Percentiles rank a stretch among this genome's conserved stretches.
phyloP scores from a whole-genome alignment of 1,140 invertebrate genomes.

The Lasioglossum baleicum region DNA sequence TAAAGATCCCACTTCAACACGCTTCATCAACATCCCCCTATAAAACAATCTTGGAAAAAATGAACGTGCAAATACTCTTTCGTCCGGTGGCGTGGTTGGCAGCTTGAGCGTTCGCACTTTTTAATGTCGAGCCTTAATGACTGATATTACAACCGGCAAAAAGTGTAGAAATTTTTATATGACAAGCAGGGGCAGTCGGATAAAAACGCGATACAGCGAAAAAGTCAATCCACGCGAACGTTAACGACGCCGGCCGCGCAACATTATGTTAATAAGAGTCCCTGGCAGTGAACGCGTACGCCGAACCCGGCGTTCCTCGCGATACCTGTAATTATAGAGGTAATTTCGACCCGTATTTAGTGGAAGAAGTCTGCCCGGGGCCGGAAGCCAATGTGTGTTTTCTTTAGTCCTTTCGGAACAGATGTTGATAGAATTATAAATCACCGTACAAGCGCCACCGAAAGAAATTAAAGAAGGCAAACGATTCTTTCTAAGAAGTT shows the following conservation, averaged over 20 bases:
- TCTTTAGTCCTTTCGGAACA: slow-evolving; percentile 9
- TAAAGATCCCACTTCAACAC: too few relatives aligned
- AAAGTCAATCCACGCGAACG: background rate
- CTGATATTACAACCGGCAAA: background rate
- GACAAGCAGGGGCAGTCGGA: too few relatives aligned
- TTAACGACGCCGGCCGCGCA: background rate
- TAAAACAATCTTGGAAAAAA: too few relatives aligned
- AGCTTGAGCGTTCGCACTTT: too few relatives aligned
- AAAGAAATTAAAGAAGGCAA: background rate
- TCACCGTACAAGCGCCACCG: background rate
- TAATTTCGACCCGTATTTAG: background rate
- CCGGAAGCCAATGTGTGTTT: background rate
- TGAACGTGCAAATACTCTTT: too few relatives aligned
- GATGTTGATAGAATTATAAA: slow-evolving; percentile 42
- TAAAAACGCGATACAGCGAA: background rate
- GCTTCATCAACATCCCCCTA: too few relatives aligned
- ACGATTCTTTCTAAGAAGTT: slow-evolving; percentile 27
- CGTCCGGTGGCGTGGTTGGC: too few relatives aligned
- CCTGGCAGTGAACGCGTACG: background rate
- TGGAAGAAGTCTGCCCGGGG: background rate
- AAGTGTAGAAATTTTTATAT: too few relatives aligned
- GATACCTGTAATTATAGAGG: slow-evolving; percentile 27
- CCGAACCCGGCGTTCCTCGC: too few relatives aligned
- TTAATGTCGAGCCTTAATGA: too few relatives aligned
- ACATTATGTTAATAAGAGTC: slow-evolving; percentile 14